phyloP scores from a whole-genome alignment of 2,797 vertebrate genomes.

The Euthynnus affinis region DNA sequence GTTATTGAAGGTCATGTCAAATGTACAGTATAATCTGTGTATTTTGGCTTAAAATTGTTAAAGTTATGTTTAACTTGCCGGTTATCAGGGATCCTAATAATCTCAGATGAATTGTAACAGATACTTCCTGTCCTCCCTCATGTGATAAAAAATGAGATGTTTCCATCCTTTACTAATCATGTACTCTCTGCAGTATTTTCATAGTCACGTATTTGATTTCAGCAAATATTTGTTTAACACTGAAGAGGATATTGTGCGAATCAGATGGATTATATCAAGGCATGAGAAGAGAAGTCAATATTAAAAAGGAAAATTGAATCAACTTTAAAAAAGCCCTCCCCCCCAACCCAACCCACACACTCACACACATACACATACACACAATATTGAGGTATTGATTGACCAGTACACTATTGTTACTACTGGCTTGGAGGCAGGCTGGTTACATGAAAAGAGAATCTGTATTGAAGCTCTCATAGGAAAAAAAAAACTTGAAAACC shows the following conservation, averaged over 20 bases:
- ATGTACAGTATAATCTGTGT: neutral
- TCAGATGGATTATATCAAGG: slow-evolving; percentile 28
- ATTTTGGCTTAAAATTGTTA: neutral
- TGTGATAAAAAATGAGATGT: slow-evolving; percentile 21
- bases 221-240: slow-evolving; percentile 24
- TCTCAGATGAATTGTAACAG: neutral
- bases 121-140: slow-evolving; percentile 20
- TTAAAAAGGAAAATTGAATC: slow-evolving; percentile 46
- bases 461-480: neutral
- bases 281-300: slow-evolving; percentile 45
- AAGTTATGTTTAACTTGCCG: neutral
- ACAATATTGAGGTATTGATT: slow-evolving; percentile 73
- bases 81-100: neutral
- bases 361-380: slow-evolving; percentile 15
- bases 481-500: neutral
- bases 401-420: slow-evolving; percentile 34
- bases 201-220: neutral
- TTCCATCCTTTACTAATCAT: slow-evolving; percentile 7
- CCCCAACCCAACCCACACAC: neutral
- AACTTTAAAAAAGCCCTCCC: neutral
- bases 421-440: slow-evolving; percentile 48
- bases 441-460: slow-evolving; percentile 42
- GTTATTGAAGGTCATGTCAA: neutral
- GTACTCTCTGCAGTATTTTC: slow-evolving; percentile 3
- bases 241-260: slow-evolving; percentile 31